Percentiles rank a stretch among this genome's conserved stretches.
phyloP scores from a whole-genome alignment of 2,797 vertebrate species.

The Sebastes cheni region DNA sequence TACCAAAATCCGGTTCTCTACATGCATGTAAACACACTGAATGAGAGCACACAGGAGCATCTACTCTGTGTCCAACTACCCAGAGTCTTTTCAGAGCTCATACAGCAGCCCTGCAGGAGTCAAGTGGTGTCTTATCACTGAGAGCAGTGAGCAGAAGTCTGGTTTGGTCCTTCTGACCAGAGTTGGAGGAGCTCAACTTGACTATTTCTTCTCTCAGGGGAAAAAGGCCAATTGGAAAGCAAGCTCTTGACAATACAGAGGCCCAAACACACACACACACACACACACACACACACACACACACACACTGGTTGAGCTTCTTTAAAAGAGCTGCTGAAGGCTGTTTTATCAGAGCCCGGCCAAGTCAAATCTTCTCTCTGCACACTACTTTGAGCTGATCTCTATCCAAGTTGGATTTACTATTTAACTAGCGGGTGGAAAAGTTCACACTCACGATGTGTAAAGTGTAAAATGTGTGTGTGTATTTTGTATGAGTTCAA shows the following conservation, averaged over 20 bases:
- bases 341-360: not conserved
- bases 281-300: not conserved
- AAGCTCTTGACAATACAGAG: not conserved
- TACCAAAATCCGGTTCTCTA: not conserved
- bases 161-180: not conserved
- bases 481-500: conserved; percentile 22
- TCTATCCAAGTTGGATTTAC: not conserved
- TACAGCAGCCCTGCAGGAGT: not conserved
- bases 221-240: not conserved
- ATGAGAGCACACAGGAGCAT: not conserved
- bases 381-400: not conserved
- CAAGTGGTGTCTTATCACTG: conserved; percentile 7
- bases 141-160: not conserved
- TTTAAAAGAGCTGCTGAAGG: not conserved
- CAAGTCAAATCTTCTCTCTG: not conserved
- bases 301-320: not conserved
- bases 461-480: not conserved
- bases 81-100: not conserved
- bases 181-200: not conserved
- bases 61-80: not conserved
- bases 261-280: not conserved
- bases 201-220: not conserved
- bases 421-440: conserved; percentile 2
- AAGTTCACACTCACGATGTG: not conserved
- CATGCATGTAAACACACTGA: not conserved